phyloP scores from a whole-genome alignment of 2,113 vertebrate species.

The Rhynchomys soricoides region DNA sequence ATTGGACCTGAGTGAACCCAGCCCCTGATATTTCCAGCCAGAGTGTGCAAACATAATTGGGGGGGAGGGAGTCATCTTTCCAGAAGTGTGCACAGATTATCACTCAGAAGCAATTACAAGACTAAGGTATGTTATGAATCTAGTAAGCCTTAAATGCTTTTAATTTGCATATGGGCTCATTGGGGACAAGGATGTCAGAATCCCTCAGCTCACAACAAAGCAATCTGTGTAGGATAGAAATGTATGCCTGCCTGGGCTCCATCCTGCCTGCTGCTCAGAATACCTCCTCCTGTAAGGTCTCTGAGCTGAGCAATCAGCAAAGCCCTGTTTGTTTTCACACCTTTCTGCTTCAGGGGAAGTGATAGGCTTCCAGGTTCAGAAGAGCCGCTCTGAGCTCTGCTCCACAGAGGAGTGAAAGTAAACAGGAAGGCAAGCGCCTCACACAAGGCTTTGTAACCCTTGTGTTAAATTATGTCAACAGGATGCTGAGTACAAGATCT shows the following conservation, averaged over 20 bases:
- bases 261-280: slow-evolving; percentile 45
- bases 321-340: slow-evolving; percentile 72
- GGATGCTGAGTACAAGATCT: slow-evolving; percentile 65
- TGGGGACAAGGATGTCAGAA: not conserved
- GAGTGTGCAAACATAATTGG: not conserved
- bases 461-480: slow-evolving; percentile 73
- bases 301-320: not conserved
- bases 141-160: not conserved
- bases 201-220: slow-evolving; percentile 63
- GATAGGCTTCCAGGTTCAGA: slow-evolving; percentile 51
- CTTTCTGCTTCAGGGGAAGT: slow-evolving; percentile 60
- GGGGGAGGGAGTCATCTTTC: not conserved
- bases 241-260: not conserved
- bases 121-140: not conserved
- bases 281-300: not conserved
- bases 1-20: not conserved
- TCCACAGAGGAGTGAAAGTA: slow-evolving; percentile 47
- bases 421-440: slow-evolving; percentile 71
- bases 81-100: not conserved
- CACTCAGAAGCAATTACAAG: not conserved
- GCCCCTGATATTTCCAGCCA: not conserved
- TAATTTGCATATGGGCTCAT: not conserved
- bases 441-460: slow-evolving; percentile 67
- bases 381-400: slow-evolving; percentile 12
- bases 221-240: slow-evolving; percentile 49